phyloP scores from a whole-genome alignment of 2,888 invertebrate species.

The Diaphora mendica region DNA sequence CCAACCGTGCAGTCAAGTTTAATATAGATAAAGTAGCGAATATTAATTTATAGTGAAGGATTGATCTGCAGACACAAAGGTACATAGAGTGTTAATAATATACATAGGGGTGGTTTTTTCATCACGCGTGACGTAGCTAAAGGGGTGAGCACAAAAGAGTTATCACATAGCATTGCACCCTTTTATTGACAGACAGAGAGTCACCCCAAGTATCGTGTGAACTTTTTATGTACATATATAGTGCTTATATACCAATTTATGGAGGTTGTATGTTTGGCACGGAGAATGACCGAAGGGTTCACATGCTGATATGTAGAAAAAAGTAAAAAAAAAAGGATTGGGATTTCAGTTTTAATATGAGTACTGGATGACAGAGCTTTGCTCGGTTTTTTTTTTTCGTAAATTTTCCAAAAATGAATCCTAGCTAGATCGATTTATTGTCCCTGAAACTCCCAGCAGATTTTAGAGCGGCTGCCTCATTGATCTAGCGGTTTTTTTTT shows the following conservation, averaged over 20 bases:
- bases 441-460: no score
- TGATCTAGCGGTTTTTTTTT: no score
- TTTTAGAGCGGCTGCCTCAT: no score
- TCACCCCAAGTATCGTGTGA: constrained; percentile 52
- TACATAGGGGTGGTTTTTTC: constrained; percentile 50
- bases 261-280: not conserved
- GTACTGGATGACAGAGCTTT: no score
- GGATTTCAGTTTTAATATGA: no score
- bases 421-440: no score
- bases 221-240: constrained; percentile 23
- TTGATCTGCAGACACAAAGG: not conserved
- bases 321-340: not conserved
- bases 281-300: not conserved
- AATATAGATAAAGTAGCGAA: not conserved
- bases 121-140: constrained; percentile 60
- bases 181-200: constrained; percentile 49
- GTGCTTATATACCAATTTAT: constrained; percentile 1
- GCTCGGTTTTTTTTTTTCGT: no score
- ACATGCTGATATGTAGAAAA: not conserved
- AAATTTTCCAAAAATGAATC: no score
- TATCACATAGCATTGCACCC: constrained; percentile 55
- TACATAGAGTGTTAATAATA: constrained; percentile 14
- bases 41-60: not conserved
- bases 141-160: constrained; percentile 64
- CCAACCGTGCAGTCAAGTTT: no score